Evolutionary conservation across 2,888 invertebrate genomes (phyloP).

Genomic region (Tuberolachnus salignus): DNA sequence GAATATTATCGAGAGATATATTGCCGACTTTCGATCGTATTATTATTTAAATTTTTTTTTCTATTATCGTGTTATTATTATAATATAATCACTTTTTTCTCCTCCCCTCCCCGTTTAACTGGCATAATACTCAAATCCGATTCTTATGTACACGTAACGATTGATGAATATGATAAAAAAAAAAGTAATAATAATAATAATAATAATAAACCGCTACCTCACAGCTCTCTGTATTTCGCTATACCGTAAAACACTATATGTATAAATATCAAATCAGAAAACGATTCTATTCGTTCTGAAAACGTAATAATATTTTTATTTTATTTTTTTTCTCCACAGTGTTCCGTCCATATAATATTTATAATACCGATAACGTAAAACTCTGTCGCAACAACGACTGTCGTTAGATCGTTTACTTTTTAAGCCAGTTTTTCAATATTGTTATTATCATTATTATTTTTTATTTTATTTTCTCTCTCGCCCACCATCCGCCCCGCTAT

Average conservation of each 20-base stretch:
- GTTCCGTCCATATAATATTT: constrained; percentile 36
- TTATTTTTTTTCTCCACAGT: background rate
- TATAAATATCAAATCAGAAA: too few relatives aligned
- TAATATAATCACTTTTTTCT: constrained; percentile 4
- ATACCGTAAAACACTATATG: too few relatives aligned
- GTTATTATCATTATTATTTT: background rate
- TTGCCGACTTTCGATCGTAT: background rate
- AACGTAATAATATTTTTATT: too few relatives aligned
- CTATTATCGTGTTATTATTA: background rate
- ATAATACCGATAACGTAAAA: background rate
- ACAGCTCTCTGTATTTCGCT: too few relatives aligned
- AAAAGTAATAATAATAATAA: background rate
- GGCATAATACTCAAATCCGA: background rate
- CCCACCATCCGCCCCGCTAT: too few relatives aligned
- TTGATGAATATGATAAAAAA: background rate
- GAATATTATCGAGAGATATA: background rate
- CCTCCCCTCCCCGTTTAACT: constrained; percentile 1
- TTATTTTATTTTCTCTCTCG: too few relatives aligned
- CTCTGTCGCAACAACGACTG: too few relatives aligned
- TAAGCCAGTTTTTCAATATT: constrained; percentile 20
- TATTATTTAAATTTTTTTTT: background rate
- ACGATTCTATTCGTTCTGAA: too few relatives aligned
- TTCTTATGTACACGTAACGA: too few relatives aligned
- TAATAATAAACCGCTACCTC: too few relatives aligned
- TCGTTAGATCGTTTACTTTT: background rate